Base-by-base conservation (phyloP, 2,888 invertebrate species). In the Lymantria dispar region DNA sequence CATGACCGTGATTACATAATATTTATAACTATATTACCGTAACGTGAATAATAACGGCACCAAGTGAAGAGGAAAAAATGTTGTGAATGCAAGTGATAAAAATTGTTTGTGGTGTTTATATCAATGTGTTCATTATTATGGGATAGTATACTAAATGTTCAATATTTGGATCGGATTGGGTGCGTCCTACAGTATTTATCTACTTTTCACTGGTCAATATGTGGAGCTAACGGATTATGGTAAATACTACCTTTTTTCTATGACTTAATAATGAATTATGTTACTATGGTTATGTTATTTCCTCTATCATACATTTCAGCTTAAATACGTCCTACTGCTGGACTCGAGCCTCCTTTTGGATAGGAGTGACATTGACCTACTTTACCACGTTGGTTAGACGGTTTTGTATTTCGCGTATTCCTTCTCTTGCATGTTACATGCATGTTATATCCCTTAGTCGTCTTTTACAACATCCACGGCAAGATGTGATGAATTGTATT, bases 211-310 rank as follows among this genome's bases (percentile, higher is more conserved):
- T 69, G 83, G 80, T 48, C 73, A 80, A 15, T 81, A 76, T 76
- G 75, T 76, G 67, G 80, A 85, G 56, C 72, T 83, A 48, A 78
- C 67, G 43, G 81, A 87, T 60, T 78, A 83, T 74, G 87, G 84
- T 83, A 79, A 70, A 49, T 43, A 33, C 8, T 33, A 30, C 7
- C n/a, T 22, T 22, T 22, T 33, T 33, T 33, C 33, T 33, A 33
- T 33, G 8, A 2, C 8, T 10, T 7, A 8, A 33, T 1, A 10
- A 10, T 8, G 33, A 33, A 8, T 30, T 30, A 8, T 10, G 33
- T 33, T 33, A 7, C 1, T 33, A 10, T 10, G 2, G 10, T 33
- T 7, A 10, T 33, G 3, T 33, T 10, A 33, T 5, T 33, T 33
- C 22, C 22, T 5, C 2, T 22, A 5, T 22, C 22, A 5, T 22